These are phyloP conservation scores for Cochlearius cochlearius DNA, from an alignment of 2,113 vertebrate genomes.

Conservation along the genomic window DNA sequence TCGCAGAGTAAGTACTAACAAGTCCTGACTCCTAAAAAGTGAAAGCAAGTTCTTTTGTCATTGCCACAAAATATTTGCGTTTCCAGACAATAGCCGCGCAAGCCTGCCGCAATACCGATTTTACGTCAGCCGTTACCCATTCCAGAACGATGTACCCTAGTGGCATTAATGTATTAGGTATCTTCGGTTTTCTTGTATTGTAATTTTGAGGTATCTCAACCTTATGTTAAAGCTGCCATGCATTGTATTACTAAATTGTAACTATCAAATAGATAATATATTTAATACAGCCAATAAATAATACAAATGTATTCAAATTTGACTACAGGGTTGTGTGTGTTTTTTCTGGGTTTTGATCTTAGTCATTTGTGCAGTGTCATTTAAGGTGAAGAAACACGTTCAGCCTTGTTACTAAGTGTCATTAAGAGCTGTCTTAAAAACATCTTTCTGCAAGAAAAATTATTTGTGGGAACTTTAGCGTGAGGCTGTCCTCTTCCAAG, in stretches of 20 bases:
- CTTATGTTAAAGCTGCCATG: slow-evolving; percentile 77
- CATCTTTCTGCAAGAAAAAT: not conserved
- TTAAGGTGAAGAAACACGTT: rapidly evolving
- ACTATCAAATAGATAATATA: slow-evolving; percentile 88
- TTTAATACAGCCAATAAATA: slow-evolving; percentile 86
- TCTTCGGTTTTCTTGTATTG: slow-evolving; percentile 66
- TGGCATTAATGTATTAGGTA: slow-evolving; percentile 70
- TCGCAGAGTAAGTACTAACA: slow-evolving; percentile 50
- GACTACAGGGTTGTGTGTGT: not conserved
- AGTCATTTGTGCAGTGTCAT: rapidly evolving
- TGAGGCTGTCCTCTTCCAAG: too few relatives aligned
- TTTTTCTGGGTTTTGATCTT: not conserved
- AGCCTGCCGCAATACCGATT: not conserved
- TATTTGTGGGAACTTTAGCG: not conserved
- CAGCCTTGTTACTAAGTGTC: rapidly evolving
- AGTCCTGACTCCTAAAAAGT: slow-evolving; percentile 9
- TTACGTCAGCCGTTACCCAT: slow-evolving; percentile 64
- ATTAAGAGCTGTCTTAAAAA: not conserved
- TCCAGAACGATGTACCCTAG: slow-evolving; percentile 68
- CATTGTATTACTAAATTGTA: slow-evolving; percentile 86
- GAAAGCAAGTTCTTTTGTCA: not conserved
- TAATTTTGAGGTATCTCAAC: slow-evolving; percentile 70
- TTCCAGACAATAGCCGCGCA: not conserved
- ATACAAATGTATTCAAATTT: slow-evolving; percentile 64
- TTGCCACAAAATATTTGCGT: not conserved